Base-by-base conservation (phyloP, 2,797 vertebrate genomes). In the Cuniculus paca region DNA sequence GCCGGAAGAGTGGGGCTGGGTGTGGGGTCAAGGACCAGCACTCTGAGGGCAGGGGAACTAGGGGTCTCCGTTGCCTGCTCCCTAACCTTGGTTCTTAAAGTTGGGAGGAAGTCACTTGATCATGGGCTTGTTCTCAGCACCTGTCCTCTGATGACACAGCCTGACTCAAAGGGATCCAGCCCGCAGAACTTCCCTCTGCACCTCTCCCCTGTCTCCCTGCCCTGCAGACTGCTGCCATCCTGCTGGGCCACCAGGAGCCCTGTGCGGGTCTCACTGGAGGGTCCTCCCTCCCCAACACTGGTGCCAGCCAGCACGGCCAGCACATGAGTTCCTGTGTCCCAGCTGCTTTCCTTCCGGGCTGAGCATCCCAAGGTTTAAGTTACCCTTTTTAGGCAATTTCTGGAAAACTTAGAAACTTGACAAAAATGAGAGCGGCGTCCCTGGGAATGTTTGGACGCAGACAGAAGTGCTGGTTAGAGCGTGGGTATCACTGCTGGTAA, bases 321-420 rank as follows among this genome's bases (percentile, higher is more conserved):
- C 42, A 31, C 3, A 17, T 31, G 60, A 26, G 11, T 81, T 89
- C 39, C 50, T 1, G 13, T 8, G 34, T 77, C 63, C 34, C 3
- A 26, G 16, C 8, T 45, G 48, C 45, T 77, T 48, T 81, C 65
- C 58, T 63, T 26, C 9, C 26, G 20, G 24, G 8, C 3, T 0
- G 50, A 95, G 78, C 5, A 12, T 48, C 78, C 79, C 83, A 20
- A 17, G 56, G 28, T 45, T 72, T 26, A 31, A n/a, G n/a, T 54
- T 58, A 7, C 42, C 12, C n/a, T n/a, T 88, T 74, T 60, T 48
- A 52, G 65, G 20, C 34, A 42, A 5, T 80, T 77, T 90, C 80
- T 17, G 72, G 60, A 96, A 94, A 91, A 77, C 39, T 89, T 31
- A n/a, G 58, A 56, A 26, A 52, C 52, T 52, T 52, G 14, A 13